A percentile compares a stretch with the other conserved stretches of the same genome.
These are phyloP conservation scores for Neogobius melanostomus DNA, from an alignment of 2,113 vertebrate species.

Conservation along the genomic window DNA sequence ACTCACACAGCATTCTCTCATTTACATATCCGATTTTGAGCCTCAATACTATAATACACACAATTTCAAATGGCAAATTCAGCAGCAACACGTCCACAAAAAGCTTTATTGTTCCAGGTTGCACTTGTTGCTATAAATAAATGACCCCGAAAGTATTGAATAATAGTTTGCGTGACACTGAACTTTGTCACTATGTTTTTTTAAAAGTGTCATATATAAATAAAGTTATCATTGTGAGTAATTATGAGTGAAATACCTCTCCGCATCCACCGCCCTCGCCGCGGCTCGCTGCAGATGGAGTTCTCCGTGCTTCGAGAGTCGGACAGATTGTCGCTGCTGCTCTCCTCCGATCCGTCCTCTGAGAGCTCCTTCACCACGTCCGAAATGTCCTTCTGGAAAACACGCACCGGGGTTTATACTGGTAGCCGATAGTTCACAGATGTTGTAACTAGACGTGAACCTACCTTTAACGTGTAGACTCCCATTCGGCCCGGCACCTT, in stretches of 20 bases:
- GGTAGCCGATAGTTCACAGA: background rate
- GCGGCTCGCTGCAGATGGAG: conserved; percentile 78
- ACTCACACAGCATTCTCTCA: too few species aligned
- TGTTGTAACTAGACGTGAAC: conserved; percentile 11
- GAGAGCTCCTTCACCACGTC: conserved; percentile 88
- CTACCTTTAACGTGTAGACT: conserved; percentile 97
- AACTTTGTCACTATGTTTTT: too few species aligned
- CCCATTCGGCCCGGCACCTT: conserved; percentile 98
- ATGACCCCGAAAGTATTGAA: too few species aligned
- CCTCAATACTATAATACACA: too few species aligned
- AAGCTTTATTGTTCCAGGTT: too few species aligned
- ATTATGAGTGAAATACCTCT: conserved; percentile 77
- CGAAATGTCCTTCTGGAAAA: conserved; percentile 86
- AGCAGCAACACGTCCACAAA: too few species aligned
- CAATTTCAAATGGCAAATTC: too few species aligned
- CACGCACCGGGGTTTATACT: background rate
- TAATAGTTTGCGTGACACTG: too few species aligned
- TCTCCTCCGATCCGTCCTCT: conserved; percentile 88
- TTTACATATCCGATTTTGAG: too few species aligned
- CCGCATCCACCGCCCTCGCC: conserved; percentile 87
- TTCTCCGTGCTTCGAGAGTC: conserved; percentile 83
- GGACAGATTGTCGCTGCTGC: conserved; percentile 87
- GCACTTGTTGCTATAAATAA: too few species aligned
- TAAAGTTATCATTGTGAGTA: too few species aligned
- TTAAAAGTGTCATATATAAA: too few species aligned